Evolutionary conservation across 2,797 vertebrate species (phyloP), one percentile per base, ranked within the genome.

Genomic region (Phataginus tricuspis): DNA sequence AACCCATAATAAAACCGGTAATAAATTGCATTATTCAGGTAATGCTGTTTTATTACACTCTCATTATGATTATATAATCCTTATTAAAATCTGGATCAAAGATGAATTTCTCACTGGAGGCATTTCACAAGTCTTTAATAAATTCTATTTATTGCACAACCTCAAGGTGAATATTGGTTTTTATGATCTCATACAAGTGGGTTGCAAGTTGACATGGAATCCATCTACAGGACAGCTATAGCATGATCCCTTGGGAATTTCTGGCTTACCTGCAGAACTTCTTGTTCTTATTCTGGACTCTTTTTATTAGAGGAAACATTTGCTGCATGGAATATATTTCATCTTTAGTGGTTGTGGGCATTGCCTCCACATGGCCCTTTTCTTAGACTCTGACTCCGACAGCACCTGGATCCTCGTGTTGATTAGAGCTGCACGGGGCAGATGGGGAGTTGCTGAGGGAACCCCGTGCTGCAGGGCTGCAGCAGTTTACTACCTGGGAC

Each of bases 61-160:
- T 98, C 98, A 96, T 98, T 98, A 98, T 97, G 98, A 98, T 98
- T 98, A 97, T 98, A 97, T 98, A 98, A 98, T 98, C 98, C 98
- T 97, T 97, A 98, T 98, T 98, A 98, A 98, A 97, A 98, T 98
- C 96, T 91, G 93, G 98, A 98, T 98, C 98, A 97, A 96, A 97
- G 98, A 98, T 97, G 97, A 98, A 98, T 98, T 96, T 98, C 98
- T 98, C 98, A 97, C 97, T 98, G 97, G 98, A 98, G 98, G 96
- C 91, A 0, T 97, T 98, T 98, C 98, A 93, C 94, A 96, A 96
- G 94, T 95, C 96, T 98, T 98, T 98, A 98, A 98, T 98, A 98
- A 98, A 98, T 98, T 98, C 98, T 98, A 96, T 98, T 98, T 98
- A 98, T 98, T 98, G 97, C 97, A 82, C 93, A 95, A 97, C 98